Evolutionary conservation across 2,888 invertebrate genomes (phyloP).

Genomic region (Cosmia trapezina): DNA sequence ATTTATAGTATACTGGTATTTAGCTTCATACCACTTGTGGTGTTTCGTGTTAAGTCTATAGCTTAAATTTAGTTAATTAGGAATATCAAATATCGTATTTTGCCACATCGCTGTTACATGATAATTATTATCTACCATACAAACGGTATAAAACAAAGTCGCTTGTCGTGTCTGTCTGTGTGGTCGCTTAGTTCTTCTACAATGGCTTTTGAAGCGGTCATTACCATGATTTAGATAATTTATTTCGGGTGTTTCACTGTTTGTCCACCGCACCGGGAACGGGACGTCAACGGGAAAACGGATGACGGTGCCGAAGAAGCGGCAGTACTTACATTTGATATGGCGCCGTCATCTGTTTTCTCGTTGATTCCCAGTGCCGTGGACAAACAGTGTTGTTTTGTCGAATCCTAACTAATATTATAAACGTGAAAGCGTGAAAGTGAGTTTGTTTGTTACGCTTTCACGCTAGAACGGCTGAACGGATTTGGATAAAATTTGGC

Average conservation of each 20-base stretch:
- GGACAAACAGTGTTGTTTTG: no score
- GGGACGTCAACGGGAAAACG: no score
- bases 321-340: no score
- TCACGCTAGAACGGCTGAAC: no score
- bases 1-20: background rate
- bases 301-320: no score
- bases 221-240: background rate
- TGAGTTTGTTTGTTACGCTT: no score
- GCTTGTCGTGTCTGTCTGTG: background rate
- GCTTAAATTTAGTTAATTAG: conserved; percentile 7
- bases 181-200: background rate
- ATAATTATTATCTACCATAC: background rate
- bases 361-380: no score
- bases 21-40: background rate
- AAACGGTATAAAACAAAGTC: background rate
- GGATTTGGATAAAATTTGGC: no score
- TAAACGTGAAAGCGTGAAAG: no score
- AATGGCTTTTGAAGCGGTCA: background rate
- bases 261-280: background rate
- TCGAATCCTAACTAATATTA: no score
- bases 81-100: conserved; percentile 15
- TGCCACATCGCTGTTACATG: background rate
- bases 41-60: background rate
- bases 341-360: no score
- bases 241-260: background rate